phyloP scores from a whole-genome alignment of 2,888 invertebrate species.

The Mactromeris polynyma region DNA sequence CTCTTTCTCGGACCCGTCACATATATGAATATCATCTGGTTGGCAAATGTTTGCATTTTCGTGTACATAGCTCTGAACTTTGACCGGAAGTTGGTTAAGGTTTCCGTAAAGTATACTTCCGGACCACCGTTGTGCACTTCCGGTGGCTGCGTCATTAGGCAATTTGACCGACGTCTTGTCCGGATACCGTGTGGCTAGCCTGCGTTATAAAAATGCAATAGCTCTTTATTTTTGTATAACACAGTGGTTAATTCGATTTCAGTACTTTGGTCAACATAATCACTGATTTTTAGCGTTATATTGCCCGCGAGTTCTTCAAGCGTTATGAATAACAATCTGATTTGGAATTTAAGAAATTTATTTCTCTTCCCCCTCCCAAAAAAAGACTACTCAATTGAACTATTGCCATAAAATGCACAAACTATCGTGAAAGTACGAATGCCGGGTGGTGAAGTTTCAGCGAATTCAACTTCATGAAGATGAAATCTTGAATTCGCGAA shows the following conservation, averaged over 20 bases:
- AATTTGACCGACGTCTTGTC: not conserved
- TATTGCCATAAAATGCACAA: too few relatives aligned
- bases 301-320: not conserved
- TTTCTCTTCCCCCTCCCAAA: not conserved
- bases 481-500: too few relatives aligned
- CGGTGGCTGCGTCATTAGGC: not conserved
- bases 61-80: constrained; percentile 86
- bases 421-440: too few relatives aligned
- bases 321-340: not conserved
- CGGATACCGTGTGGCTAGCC: not conserved
- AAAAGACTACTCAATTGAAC: too few relatives aligned
- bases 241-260: not conserved
- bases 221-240: not conserved
- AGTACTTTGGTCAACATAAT: not conserved
- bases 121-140: constrained; percentile 38
- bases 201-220: not conserved
- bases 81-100: constrained; percentile 85
- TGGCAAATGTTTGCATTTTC: constrained; percentile 93
- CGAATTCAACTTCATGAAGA: too few relatives aligned
- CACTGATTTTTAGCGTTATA: not conserved
- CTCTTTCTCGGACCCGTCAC: constrained; percentile 96
- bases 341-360: not conserved
- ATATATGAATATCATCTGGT: constrained; percentile 95
- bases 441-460: too few relatives aligned
- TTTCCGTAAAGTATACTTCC: constrained; percentile 87